A percentile compares a stretch with the other conserved stretches of the same genome.
phyloP scores from a whole-genome alignment of 2,888 invertebrate genomes.

The Meghimatium bilineatum region DNA sequence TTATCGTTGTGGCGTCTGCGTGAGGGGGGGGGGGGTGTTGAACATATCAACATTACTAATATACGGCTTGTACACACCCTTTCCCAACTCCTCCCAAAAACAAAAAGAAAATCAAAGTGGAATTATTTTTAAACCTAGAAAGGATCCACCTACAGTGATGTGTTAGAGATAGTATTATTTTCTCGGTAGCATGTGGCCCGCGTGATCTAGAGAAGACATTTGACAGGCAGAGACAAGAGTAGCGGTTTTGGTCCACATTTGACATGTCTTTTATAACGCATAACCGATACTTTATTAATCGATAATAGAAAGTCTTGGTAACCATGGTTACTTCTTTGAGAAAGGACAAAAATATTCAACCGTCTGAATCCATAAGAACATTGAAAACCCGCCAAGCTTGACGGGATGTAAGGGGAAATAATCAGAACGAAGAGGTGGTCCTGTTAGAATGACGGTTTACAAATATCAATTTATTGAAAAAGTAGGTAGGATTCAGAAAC shows the following conservation, averaged over 20 bases:
- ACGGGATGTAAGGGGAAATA: background rate
- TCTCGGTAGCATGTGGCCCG: background rate
- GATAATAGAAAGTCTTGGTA: slow-evolving; percentile 24
- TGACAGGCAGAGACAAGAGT: background rate
- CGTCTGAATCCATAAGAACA: slow-evolving; percentile 2
- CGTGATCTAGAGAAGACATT: background rate
- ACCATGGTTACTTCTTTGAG: slow-evolving; percentile 24
- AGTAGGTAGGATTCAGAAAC: background rate
- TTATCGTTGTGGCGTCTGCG: too few species aligned
- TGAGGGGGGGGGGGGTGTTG: too few species aligned
- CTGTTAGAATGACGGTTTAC: background rate
- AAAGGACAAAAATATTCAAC: slow-evolving; percentile 18
- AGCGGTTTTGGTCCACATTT: background rate
- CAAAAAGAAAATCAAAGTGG: too few species aligned
- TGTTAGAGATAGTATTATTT: background rate
- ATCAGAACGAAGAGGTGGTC: background rate
- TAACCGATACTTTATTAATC: slow-evolving; percentile 29
- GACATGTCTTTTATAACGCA: slow-evolving; percentile 2
- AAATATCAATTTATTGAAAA: background rate
- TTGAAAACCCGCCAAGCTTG: slow-evolving; percentile 1
- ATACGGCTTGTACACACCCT: too few species aligned
- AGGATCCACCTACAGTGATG: too few species aligned
- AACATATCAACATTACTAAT: too few species aligned
- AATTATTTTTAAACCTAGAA: too few species aligned
- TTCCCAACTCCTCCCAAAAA: too few species aligned